Evolutionary conservation across 2,113 vertebrate genomes (phyloP).

Genomic region (Trogon surrucura): DNA sequence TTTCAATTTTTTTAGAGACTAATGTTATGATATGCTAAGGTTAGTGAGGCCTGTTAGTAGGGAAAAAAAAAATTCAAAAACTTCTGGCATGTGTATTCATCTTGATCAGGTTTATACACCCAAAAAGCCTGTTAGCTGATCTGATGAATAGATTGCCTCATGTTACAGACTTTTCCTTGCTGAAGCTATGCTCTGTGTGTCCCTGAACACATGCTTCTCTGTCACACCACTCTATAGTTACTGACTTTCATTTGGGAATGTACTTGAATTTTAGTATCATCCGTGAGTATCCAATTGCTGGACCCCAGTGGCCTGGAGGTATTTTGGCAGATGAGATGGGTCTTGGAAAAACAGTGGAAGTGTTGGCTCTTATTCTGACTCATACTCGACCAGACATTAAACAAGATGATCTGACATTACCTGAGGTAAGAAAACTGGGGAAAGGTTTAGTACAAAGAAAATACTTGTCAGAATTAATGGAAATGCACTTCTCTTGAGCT

Average conservation of each 20-base stretch:
- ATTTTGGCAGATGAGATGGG: constrained; percentile 99
- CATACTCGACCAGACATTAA: constrained; percentile 86
- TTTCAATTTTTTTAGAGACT: not conserved
- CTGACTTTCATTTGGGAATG: not conserved
- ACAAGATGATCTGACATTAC: constrained; percentile 84
- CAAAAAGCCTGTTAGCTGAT: not conserved
- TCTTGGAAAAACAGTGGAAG: constrained; percentile 97
- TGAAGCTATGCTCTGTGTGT: not conserved
- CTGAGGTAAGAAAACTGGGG: constrained; percentile 80
- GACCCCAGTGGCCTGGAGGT: constrained; percentile 91
- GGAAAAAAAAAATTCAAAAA: not conserved
- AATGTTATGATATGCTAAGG: not conserved
- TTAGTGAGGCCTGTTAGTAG: not conserved
- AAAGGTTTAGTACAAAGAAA: not conserved
- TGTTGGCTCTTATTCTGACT: constrained; percentile 93
- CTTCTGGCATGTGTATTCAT: fast-evolving
- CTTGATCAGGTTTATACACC: not conserved
- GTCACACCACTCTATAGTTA: not conserved
- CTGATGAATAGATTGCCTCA: not conserved
- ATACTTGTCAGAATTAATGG: not conserved
- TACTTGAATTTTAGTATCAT: constrained; percentile 81
- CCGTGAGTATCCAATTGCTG: constrained; percentile 87
- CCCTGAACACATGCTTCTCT: not conserved
- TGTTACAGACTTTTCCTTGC: not conserved
- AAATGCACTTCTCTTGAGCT: not conserved